These are phyloP conservation scores for Antedon mediterranea DNA, from an alignment of 53 echinoderm and acorn worm genomes.

Conservation along the genomic window DNA sequence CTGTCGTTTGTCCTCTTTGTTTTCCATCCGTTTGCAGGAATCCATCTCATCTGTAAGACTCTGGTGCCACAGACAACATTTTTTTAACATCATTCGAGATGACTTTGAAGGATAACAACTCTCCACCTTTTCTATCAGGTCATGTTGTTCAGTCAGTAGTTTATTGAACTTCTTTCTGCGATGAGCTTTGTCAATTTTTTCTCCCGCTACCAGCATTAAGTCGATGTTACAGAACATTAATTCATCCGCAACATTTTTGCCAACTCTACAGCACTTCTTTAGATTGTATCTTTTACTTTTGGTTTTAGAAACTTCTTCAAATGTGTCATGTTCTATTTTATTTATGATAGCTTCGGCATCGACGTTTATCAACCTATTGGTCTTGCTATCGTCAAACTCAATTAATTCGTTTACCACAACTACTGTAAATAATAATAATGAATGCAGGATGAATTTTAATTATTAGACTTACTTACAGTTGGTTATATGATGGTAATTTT, in stretches of 20 bases:
- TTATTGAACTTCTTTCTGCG: conserved; percentile 69
- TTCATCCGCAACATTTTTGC: conserved; percentile 52
- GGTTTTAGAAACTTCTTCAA: too few species aligned
- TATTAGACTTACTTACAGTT: too few species aligned
- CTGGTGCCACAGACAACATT: not conserved
- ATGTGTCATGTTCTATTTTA: too few species aligned
- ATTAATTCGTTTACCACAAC: too few species aligned
- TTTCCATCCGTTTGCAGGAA: conserved; percentile 41
- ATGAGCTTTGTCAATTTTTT: conserved; percentile 51
- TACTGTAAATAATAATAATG: too few species aligned
- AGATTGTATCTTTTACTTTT: too few species aligned
- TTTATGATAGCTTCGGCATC: too few species aligned
- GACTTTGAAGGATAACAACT: conserved; percentile 58
- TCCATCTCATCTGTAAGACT: not conserved
- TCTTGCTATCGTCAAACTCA: too few species aligned
- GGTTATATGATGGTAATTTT: too few species aligned
- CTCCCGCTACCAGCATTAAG: conserved; percentile 54
- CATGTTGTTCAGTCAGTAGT: conserved; percentile 43
- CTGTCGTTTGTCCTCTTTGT: conserved; percentile 31
- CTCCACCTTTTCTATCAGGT: conserved; percentile 54
- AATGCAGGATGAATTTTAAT: too few species aligned
- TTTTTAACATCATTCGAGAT: conserved; percentile 59
- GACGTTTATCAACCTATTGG: too few species aligned
- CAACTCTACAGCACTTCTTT: too few species aligned
- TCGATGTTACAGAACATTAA: conserved; percentile 58